phyloP scores from a whole-genome alignment of 2,113 vertebrate genomes.

The Tiliqua scincoides region DNA sequence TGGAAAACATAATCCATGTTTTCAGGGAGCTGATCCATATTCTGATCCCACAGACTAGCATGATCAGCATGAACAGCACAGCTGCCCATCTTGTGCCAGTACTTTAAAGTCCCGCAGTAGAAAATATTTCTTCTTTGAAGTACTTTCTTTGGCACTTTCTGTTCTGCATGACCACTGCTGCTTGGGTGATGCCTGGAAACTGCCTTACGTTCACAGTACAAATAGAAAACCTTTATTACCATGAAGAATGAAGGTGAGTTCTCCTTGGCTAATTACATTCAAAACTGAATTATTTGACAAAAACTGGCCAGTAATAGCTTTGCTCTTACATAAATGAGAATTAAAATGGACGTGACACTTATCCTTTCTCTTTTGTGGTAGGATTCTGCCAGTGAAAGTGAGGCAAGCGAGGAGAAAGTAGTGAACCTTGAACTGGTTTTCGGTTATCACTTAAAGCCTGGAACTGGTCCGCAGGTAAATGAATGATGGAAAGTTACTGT shows the following conservation, averaged over 20 bases:
- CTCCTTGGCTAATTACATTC: rapidly evolving
- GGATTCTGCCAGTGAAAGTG: slow-evolving; percentile 83
- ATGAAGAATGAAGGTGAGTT: neutral
- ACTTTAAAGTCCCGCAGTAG: neutral
- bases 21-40: too few species aligned
- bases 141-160: neutral
- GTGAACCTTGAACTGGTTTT: slow-evolving; percentile 96
- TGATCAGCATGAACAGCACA: too few species aligned
- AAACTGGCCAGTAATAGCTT: neutral
- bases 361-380: slow-evolving; percentile 61
- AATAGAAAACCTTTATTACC: neutral
- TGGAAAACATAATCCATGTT: neutral
- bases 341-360: slow-evolving; percentile 16
- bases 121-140: neutral
- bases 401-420: slow-evolving; percentile 84
- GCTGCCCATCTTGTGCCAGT: neutral
- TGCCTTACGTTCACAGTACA: slow-evolving; percentile 26
- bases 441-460: slow-evolving; percentile 96
- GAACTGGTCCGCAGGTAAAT: slow-evolving; percentile 86
- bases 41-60: neutral
- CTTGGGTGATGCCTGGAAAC: neutral
- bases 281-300: neutral
- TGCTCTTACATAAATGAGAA: neutral
- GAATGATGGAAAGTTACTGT: rapidly evolving
- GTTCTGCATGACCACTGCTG: neutral